Conservation (phyloP, 2,113 vertebrate genomes). For the Micromys minutus region DNA sequence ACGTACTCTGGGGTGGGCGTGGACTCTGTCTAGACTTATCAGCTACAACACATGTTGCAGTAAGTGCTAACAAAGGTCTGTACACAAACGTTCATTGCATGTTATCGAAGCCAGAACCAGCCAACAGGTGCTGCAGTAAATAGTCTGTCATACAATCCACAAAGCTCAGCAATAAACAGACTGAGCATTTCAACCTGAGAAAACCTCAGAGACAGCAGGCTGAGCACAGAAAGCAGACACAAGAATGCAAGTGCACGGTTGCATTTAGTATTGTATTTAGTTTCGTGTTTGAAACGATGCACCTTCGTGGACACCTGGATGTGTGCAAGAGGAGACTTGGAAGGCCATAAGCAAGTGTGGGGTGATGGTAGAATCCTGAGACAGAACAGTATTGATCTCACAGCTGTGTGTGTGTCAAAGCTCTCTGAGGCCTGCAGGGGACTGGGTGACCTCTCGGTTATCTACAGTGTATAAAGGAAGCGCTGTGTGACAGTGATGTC, state of each 20-base stretch:
- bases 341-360: not conserved
- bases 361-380: not conserved
- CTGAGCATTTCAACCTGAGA: not conserved
- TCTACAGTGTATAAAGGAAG: not conserved
- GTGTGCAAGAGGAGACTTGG: not conserved
- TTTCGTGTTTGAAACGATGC: constrained; percentile 20
- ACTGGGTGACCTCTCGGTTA: not conserved
- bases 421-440: not conserved
- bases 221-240: not conserved
- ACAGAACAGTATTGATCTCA: not conserved
- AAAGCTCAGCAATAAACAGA: not conserved
- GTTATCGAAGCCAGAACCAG: not conserved
- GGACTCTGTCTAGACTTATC: not conserved
- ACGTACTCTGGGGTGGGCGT: not conserved
- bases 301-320: not conserved
- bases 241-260: not conserved
- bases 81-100: not conserved
- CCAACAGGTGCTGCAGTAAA: not conserved
- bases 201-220: not conserved
- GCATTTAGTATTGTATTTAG: constrained; percentile 13
- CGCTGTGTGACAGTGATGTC: not conserved
- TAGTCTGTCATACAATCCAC: not conserved
- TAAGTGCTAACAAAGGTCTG: not conserved
- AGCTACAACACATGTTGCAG: not conserved
- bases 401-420: not conserved